Conservation (phyloP, 1,140 invertebrate genomes). For the Tetramorium alpestre region DNA sequence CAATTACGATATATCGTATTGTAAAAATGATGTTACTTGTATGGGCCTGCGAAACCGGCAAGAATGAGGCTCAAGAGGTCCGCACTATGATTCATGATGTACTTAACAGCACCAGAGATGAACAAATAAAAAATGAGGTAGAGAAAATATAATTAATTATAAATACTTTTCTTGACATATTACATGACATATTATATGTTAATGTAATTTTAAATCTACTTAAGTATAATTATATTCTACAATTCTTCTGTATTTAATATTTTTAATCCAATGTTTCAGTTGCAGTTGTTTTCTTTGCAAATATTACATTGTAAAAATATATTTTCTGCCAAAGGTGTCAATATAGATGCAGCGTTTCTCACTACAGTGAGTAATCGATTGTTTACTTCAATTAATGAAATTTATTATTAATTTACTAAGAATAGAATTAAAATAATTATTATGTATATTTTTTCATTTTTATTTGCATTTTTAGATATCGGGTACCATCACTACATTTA, state of each 20-base stretch:
- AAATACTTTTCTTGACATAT: neutral
- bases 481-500: neutral
- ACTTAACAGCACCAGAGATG: neutral
- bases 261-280: constrained; percentile 58
- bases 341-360: neutral
- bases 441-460: neutral
- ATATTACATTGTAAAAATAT: neutral
- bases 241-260: neutral
- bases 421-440: too few species aligned
- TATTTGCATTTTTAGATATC: neutral
- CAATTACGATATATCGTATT: constrained; percentile 61
- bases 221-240: too few species aligned
- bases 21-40: constrained; percentile 73
- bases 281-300: neutral
- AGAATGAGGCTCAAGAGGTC: constrained; percentile 70
- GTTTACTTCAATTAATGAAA: neutral
- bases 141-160: neutral
- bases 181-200: neutral
- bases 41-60: constrained; percentile 77
- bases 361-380: neutral
- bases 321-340: neutral
- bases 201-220: neutral
- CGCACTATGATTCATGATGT: too few species aligned
- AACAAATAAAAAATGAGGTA: constrained; percentile 78
- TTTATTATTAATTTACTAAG: too few species aligned